Conservation (phyloP, 2,888 invertebrate species). For the Pseudolycoriella hygida region DNA sequence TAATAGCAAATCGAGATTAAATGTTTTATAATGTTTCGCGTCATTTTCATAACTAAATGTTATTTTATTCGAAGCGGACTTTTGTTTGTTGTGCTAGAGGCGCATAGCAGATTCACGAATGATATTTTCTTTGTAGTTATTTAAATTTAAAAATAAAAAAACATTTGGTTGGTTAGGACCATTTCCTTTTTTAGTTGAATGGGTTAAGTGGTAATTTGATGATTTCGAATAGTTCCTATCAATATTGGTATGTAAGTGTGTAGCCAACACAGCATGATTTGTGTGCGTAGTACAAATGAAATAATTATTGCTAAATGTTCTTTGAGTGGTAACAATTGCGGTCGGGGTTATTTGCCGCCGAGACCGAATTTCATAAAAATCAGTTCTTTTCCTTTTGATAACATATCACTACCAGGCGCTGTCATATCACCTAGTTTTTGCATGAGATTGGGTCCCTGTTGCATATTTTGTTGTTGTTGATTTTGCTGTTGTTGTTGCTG, state of each 20-base stretch:
- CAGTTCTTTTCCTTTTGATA: conserved; percentile 84
- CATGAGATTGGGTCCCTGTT: conserved; percentile 47
- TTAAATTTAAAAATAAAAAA: too few relatives aligned
- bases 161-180: too few relatives aligned
- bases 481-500: conserved; percentile 24
- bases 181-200: too few relatives aligned
- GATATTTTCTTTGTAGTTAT: too few relatives aligned
- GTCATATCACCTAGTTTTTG: conserved; percentile 81
- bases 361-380: conserved; percentile 89
- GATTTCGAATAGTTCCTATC: too few relatives aligned
- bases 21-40: background rate
- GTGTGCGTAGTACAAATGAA: background rate
- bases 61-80: background rate
- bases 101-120: background rate
- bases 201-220: too few relatives aligned
- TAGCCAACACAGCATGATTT: background rate
- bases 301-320: background rate
- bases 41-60: background rate
- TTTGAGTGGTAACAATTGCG: conserved; percentile 11
- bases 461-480: conserved; percentile 15
- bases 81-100: background rate
- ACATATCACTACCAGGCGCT: conserved; percentile 73
- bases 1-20: background rate
- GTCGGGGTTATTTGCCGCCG: conserved; percentile 49
- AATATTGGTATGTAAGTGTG: too few relatives aligned